Conservation (phyloP, 2,888 invertebrate genomes). For the Amblyjoppa fuscipennis region DNA sequence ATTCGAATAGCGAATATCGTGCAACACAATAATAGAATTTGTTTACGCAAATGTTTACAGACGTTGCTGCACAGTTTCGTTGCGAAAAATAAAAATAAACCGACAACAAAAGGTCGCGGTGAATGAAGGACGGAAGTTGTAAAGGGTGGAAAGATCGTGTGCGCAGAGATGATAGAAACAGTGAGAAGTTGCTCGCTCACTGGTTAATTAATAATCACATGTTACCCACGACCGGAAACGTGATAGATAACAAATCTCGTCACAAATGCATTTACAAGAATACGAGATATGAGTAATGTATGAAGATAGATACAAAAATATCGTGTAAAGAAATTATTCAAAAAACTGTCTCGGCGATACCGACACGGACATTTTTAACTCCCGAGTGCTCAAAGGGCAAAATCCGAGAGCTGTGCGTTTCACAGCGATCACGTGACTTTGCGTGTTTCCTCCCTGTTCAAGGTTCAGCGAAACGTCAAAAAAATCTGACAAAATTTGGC, state of each 20-base stretch:
- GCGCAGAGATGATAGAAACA: neutral
- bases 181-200: neutral
- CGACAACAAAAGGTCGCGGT: neutral
- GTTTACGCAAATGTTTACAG: neutral
- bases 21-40: neutral
- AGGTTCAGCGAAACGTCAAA: too few species aligned
- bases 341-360: slow-evolving; percentile 83
- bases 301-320: neutral
- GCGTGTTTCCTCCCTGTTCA: too few species aligned
- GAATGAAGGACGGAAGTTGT: neutral
- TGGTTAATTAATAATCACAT: slow-evolving; percentile 10
- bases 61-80: neutral
- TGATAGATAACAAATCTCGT: slow-evolving; percentile 6
- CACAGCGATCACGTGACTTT: too few species aligned
- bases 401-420: too few species aligned
- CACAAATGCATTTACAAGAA: slow-evolving; percentile 2
- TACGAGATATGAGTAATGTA: neutral
- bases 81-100: neutral
- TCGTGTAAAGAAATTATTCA: slow-evolving; percentile 53
- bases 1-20: neutral
- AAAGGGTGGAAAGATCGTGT: neutral
- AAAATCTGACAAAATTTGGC: neutral
- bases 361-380: slow-evolving; percentile 78
- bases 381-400: too few species aligned
- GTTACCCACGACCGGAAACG: neutral